phyloP scores from a whole-genome alignment of 2,888 invertebrate genomes.

The Morpho achilles region DNA sequence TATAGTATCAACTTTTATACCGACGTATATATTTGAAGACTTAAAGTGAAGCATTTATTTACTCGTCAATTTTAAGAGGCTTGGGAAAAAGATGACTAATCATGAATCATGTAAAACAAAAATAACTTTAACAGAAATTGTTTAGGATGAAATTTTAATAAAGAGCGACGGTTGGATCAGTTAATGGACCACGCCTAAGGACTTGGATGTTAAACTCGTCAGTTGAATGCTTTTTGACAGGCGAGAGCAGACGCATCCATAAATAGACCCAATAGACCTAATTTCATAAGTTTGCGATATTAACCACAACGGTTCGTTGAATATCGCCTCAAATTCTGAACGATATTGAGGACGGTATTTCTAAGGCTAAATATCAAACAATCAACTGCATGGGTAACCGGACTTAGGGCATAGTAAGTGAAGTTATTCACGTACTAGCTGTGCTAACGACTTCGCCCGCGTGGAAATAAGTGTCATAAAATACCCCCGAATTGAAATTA shows the following conservation, averaged over 20 bases:
- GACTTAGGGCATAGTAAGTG: too few species aligned
- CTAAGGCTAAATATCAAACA: too few species aligned
- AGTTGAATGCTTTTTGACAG: slow-evolving; percentile 17
- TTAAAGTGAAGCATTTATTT: background rate
- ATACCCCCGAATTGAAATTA: too few species aligned
- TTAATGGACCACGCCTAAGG: slow-evolving; percentile 32
- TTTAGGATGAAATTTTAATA: slow-evolving; percentile 13
- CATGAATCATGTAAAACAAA: slow-evolving; percentile 19
- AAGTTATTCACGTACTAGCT: too few species aligned
- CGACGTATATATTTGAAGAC: background rate
- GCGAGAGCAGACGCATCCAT: slow-evolving; percentile 17
- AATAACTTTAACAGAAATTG: slow-evolving; percentile 15
- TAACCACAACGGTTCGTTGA: slow-evolving; percentile 11
- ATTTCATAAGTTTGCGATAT: slow-evolving; percentile 21
- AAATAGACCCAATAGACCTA: slow-evolving; percentile 26
- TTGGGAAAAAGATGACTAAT: slow-evolving; percentile 20
- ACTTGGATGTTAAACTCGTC: slow-evolving; percentile 14
- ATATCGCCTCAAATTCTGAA: slow-evolving; percentile 3
- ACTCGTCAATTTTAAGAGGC: background rate
- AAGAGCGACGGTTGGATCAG: slow-evolving; percentile 11
- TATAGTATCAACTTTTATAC: background rate
- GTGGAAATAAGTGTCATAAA: too few species aligned
- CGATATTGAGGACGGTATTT: too few species aligned
- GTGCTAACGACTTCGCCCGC: too few species aligned
- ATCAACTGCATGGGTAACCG: too few species aligned